phyloP scores from a whole-genome alignment of 2,888 invertebrate species.

The Odontocolon sp. region DNA sequence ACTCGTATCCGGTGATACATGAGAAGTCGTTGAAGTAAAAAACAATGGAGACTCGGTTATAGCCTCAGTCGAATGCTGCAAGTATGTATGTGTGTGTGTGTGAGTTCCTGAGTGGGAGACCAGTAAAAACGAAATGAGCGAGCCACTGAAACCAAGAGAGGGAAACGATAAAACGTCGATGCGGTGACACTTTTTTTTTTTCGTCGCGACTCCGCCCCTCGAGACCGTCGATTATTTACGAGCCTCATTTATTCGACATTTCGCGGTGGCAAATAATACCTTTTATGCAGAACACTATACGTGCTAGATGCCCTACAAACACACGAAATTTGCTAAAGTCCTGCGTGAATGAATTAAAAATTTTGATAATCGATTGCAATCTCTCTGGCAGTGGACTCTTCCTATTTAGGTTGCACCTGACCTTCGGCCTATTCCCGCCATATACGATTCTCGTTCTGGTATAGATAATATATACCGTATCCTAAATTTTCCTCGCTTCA shows the following conservation, averaged over 20 bases:
- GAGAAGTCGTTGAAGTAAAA: not conserved
- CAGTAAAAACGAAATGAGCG: slow-evolving; percentile 1
- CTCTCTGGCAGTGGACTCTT: too few species aligned
- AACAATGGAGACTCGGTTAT: not conserved
- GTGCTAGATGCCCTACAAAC: too few species aligned
- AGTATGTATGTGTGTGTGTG: not conserved
- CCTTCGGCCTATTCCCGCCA: too few species aligned
- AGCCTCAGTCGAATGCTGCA: not conserved
- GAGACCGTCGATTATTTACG: slow-evolving; percentile 8
- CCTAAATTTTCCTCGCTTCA: not conserved
- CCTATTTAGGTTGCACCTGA: too few species aligned
- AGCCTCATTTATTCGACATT: slow-evolving; percentile 6
- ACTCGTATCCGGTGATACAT: slow-evolving; percentile 32
- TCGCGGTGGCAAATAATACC: slow-evolving; percentile 7
- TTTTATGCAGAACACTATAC: not conserved
- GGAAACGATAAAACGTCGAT: slow-evolving; percentile 7
- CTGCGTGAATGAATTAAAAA: not conserved
- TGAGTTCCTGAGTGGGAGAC: not conserved
- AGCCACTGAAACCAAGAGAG: not conserved
- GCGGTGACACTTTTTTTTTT: slow-evolving; percentile 3
- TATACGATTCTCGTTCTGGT: too few species aligned
- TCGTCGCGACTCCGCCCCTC: slow-evolving; percentile 8
- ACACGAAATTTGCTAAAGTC: not conserved
- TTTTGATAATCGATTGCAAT: too few species aligned
- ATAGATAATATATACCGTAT: too few species aligned